A percentile compares a stretch with the other conserved stretches of the same genome.
phyloP scores from a whole-genome alignment of 2,888 invertebrate species.

The Noctua fimbriata region DNA sequence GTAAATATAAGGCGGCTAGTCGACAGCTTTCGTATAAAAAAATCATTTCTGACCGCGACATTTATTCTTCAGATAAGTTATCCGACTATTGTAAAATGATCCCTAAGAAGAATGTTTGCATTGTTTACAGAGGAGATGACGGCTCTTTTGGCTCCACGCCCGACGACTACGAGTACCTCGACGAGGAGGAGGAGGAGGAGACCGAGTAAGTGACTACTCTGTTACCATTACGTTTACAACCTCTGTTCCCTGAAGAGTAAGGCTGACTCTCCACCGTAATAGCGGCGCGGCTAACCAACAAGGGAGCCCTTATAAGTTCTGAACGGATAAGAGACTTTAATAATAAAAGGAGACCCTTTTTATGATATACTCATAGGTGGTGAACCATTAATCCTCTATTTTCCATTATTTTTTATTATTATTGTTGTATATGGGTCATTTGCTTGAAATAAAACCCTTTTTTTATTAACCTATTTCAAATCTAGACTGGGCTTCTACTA shows the following conservation, averaged over 20 bases:
- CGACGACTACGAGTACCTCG: conserved; percentile 69
- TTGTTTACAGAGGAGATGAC: conserved; percentile 74
- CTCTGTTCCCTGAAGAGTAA: neutral
- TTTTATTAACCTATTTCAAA: too few species aligned
- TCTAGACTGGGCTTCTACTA: neutral
- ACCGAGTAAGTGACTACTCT: conserved; percentile 51
- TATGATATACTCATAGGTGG: neutral
- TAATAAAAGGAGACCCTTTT: neutral
- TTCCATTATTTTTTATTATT: neutral
- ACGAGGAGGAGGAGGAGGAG: conserved; percentile 68
- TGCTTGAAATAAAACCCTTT: neutral
- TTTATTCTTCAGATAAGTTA: conserved; percentile 1
- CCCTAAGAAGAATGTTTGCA: conserved; percentile 20
- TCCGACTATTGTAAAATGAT: neutral
- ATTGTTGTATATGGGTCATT: neutral
- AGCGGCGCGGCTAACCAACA: neutral
- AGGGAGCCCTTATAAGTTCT: neutral
- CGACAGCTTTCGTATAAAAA: neutral
- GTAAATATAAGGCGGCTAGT: neutral
- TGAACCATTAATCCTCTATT: neutral
- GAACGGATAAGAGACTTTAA: neutral
- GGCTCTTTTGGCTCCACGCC: conserved; percentile 62
- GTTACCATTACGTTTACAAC: neutral
- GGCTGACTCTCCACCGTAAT: neutral
- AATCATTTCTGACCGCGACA: neutral